Conservation (phyloP, 2,113 vertebrate species). For the Passer domesticus region DNA sequence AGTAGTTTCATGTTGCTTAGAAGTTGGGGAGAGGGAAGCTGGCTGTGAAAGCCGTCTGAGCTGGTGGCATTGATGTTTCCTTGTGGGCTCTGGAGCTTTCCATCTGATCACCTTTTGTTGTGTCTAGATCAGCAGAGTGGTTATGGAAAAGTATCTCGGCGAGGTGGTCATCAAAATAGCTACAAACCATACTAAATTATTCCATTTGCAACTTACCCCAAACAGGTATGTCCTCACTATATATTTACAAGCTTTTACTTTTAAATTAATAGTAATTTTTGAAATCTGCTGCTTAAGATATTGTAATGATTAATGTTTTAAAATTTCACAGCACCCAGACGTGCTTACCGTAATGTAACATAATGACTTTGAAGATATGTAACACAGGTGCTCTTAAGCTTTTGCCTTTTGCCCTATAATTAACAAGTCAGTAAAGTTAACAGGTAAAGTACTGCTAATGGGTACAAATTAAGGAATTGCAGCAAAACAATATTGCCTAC, state of each 20-base stretch:
- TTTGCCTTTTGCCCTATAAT: conserved; percentile 88
- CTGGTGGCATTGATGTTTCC: background rate
- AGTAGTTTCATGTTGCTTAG: background rate
- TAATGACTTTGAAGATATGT: conserved; percentile 91
- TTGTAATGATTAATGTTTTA: conserved; percentile 81
- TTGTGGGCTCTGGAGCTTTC: background rate
- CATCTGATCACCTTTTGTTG: background rate
- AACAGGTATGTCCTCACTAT: conserved; percentile 85
- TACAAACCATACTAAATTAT: conserved; percentile 99
- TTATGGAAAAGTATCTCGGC: conserved; percentile 96
- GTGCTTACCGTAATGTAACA: conserved; percentile 97
- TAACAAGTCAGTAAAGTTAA: conserved; percentile 98
- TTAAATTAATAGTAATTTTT: conserved; percentile 79
- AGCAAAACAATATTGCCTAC: conserved; percentile 96
- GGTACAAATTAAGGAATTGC: conserved; percentile 98
- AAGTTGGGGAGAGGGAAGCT: background rate
- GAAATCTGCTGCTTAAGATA: conserved; percentile 81
- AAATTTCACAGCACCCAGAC: conserved; percentile 95
- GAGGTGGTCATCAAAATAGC: conserved; percentile 97
- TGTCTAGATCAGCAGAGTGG: conserved; percentile 92
- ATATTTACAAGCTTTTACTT: conserved; percentile 30
- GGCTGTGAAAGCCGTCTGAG: background rate
- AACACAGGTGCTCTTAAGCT: conserved; percentile 85
- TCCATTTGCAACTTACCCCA: conserved; percentile 79
- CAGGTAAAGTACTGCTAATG: conserved; percentile 99